Evolutionary conservation across 2,888 invertebrate genomes (phyloP).

Genomic region (Agonopterix subpropinquella): DNA sequence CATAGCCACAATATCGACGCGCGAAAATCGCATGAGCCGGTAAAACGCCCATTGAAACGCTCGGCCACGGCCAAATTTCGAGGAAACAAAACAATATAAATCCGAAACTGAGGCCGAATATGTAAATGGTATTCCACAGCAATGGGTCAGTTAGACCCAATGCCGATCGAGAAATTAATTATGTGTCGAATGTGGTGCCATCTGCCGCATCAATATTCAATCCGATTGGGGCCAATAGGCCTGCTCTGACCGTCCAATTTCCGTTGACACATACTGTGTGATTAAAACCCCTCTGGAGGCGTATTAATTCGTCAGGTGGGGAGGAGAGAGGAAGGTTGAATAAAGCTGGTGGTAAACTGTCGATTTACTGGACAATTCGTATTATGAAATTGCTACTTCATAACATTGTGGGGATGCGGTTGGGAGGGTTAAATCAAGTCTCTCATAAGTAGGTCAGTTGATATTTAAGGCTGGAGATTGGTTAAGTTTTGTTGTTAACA

Average conservation of each 20-base stretch:
- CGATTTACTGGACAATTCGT: slow-evolving; percentile 30
- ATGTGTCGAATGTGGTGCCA: slow-evolving; percentile 63
- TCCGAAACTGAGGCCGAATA: slow-evolving; percentile 17
- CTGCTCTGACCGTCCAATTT: slow-evolving; percentile 24
- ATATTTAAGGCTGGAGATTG: too few relatives aligned
- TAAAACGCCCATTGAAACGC: too few relatives aligned
- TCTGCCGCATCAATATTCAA: slow-evolving; percentile 70
- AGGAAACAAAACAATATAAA: not conserved
- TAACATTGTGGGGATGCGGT: slow-evolving; percentile 14
- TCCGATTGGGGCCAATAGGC: slow-evolving; percentile 51
- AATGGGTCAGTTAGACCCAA: slow-evolving; percentile 32
- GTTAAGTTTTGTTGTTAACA: too few relatives aligned
- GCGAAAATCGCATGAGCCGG: too few relatives aligned
- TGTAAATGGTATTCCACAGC: slow-evolving; percentile 31
- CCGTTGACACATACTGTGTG: slow-evolving; percentile 26
- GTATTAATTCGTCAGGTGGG: slow-evolving; percentile 10
- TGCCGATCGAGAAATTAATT: slow-evolving; percentile 59
- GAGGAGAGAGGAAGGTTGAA: slow-evolving; percentile 18
- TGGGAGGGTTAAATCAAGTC: not conserved
- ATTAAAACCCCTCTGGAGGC: slow-evolving; percentile 19
- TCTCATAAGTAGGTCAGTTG: too few relatives aligned
- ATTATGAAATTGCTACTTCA: slow-evolving; percentile 30
- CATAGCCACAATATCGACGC: too few relatives aligned
- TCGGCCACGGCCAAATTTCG: too few relatives aligned
- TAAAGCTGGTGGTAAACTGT: slow-evolving; percentile 19